Evolutionary conservation across 2,888 invertebrate species (phyloP).

Genomic region (Gandaritis pyraliata): DNA sequence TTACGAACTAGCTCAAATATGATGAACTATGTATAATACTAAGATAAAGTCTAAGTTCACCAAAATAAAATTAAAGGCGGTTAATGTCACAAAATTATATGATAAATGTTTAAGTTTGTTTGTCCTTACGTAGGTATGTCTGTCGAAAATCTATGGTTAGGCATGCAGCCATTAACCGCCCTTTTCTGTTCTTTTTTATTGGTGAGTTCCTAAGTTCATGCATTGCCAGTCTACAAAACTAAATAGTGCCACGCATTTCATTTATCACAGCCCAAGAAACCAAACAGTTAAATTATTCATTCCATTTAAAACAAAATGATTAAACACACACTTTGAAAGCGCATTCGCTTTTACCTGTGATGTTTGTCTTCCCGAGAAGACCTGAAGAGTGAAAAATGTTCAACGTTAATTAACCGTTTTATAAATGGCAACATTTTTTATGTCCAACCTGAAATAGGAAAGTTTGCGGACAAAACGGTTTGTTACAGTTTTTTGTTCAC

Average conservation of each 20-base stretch:
- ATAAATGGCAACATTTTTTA: constrained; percentile 67
- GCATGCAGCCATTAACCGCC: too few species aligned
- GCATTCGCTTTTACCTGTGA: constrained; percentile 77
- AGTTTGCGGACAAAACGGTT: constrained; percentile 77
- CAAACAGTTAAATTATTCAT: constrained; percentile 61
- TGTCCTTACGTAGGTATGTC: too few species aligned
- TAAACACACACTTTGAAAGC: constrained; percentile 59
- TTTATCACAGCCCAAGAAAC: constrained; percentile 39
- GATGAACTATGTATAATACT: too few species aligned
- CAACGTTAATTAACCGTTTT: constrained; percentile 80
- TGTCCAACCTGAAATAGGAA: constrained; percentile 83
- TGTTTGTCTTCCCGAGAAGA: constrained; percentile 86
- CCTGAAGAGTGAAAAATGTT: constrained; percentile 84
- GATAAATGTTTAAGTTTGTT: too few species aligned
- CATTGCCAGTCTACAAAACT: constrained; percentile 26
- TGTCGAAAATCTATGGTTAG: too few species aligned
- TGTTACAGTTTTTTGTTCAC: constrained; percentile 57
- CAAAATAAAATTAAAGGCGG: too few species aligned
- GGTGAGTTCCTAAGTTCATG: constrained; percentile 30
- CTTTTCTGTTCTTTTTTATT: too few species aligned
- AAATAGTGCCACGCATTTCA: constrained; percentile 30
- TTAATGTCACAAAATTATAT: too few species aligned
- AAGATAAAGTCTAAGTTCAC: too few species aligned
- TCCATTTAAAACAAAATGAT: constrained; percentile 59
- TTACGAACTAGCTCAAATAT: too few species aligned